Evolutionary conservation across 30 jellyfish, hydroid and myxozoan species (phyloP), one percentile per base, ranked within the genome.

Genomic region (Pelagia noctiluca): DNA sequence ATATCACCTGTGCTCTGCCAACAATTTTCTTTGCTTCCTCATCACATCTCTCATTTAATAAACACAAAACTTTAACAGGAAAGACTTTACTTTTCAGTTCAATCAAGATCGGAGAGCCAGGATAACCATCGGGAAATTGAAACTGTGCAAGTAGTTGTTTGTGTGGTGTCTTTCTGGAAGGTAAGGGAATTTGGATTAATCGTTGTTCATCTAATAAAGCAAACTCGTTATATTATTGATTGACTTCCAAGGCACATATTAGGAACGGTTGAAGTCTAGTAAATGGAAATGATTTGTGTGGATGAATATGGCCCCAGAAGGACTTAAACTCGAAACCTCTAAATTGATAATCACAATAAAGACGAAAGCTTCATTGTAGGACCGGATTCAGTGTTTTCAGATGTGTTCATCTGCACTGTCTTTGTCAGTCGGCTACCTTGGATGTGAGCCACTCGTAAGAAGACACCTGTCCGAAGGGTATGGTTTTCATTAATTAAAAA

Each of bases 301-400:
- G n/a, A n/a, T n/a, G n/a, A n/a, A n/a, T n/a, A n/a, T n/a, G n/a
- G n/a, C n/a, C n/a, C n/a, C n/a, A n/a, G n/a, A n/a, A n/a, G n/a
- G n/a, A n/a, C n/a, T n/a, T n/a, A n/a, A n/a, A n/a, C n/a, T n/a
- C n/a, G n/a, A n/a, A n/a, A n/a, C n/a, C n/a, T n/a, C n/a, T n/a
- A n/a, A n/a, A n/a, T n/a, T n/a, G n/a, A n/a, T n/a, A n/a, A n/a
- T n/a, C 1, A 88, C 89, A 26, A 79, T 90, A 71, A 91, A 91
- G 46, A 91, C 98, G 60, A 91, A 91, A 18, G 98, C 98, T 78
- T 91, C 98, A 64, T 91, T 91, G 82, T 84, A 91, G n/a, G 1
- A 91, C 98, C 22, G 98, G 98, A 3, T 82, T 35, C 12, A 72
- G 32, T 25, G 94, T 72, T 37, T 61, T 63, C 52, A 18, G 76